A percentile compares a stretch with the other conserved stretches of the same genome.
Evolutionary conservation across 2,888 invertebrate genomes (phyloP).

Genomic region (Serrognathus titanus): DNA sequence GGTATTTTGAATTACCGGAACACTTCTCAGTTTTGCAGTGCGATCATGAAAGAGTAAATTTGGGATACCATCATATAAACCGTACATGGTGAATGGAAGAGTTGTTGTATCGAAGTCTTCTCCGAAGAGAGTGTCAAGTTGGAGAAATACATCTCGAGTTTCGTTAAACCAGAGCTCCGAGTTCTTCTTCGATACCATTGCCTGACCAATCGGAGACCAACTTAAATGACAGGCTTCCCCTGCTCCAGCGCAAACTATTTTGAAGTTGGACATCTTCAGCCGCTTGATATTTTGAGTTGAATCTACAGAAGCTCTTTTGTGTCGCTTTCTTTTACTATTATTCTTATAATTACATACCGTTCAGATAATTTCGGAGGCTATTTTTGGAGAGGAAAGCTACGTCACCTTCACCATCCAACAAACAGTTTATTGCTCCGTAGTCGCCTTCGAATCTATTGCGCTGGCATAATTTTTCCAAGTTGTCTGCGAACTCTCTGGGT

Average conservation of each 20-base stretch:
- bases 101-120: conserved; percentile 55
- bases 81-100: conserved; percentile 67
- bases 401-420: conserved; percentile 66
- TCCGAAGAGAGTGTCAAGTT: conserved; percentile 70
- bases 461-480: conserved; percentile 34
- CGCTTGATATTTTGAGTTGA: not conserved
- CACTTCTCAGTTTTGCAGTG: conserved; percentile 44
- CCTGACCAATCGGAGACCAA: conserved; percentile 67
- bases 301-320: conserved; percentile 3
- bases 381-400: conserved; percentile 67
- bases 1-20: conserved; percentile 37
- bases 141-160: conserved; percentile 65
- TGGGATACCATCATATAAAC: conserved; percentile 60
- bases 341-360: not conserved
- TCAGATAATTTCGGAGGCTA: conserved; percentile 9
- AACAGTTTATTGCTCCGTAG: conserved; percentile 61
- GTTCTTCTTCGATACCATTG: conserved; percentile 60
- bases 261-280: conserved; percentile 48
- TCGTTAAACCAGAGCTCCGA: conserved; percentile 61
- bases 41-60: conserved; percentile 66
- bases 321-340: not conserved
- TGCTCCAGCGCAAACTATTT: conserved; percentile 56
- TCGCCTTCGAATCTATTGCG: conserved; percentile 54
- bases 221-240: conserved; percentile 56
- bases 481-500: conserved; percentile 32